phyloP scores from a whole-genome alignment of 2,113 vertebrate genomes.

The human region GRCh38 chr2:176485001-176485500 shows the following conservation, averaged over 20 bases:
- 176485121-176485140: slow-evolving; percentile 63
- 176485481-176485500: no score
- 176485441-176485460: no score
- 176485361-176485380: no score
- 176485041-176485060: slow-evolving; percentile 71
- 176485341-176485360: no score
- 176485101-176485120: slow-evolving; percentile 36
- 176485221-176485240: not conserved
- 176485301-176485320: not conserved
- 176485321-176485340: not conserved
- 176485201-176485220: slow-evolving; percentile 2
- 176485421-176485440: no score
- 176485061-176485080: slow-evolving; percentile 81
- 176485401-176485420: no score
- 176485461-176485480: no score
- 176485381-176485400: no score
- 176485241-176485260: slow-evolving; percentile 25
- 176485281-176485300: not conserved
- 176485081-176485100: slow-evolving; percentile 52
- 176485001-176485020: slow-evolving; percentile 80
- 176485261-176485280: not conserved
- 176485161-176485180: not conserved
- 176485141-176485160: slow-evolving; percentile 66
- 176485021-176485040: slow-evolving; percentile 80
- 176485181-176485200: slow-evolving; percentile 67